These are phyloP conservation scores for Gila robusta DNA, from an alignment of 2,797 vertebrate species.

Conservation along the genomic window DNA sequence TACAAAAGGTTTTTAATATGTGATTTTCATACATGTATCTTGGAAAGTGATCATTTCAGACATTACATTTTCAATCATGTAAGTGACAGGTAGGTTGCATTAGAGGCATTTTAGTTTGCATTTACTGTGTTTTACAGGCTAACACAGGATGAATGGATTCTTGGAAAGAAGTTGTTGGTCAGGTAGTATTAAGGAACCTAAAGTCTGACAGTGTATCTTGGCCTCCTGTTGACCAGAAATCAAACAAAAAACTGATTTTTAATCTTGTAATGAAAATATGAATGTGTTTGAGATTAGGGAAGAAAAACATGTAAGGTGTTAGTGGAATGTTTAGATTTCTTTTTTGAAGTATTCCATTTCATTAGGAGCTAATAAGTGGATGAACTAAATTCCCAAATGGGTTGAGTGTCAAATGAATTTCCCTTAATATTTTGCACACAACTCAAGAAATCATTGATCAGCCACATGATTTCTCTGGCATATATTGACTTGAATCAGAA, in stretches of 20 bases:
- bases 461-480: constrained; percentile 53
- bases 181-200: neutral
- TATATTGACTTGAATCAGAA: constrained; percentile 58
- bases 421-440: constrained; percentile 66
- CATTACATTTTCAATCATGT: constrained; percentile 9
- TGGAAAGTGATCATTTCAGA: neutral
- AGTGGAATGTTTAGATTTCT: constrained; percentile 48
- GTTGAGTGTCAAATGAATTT: constrained; percentile 44
- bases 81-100: constrained; percentile 12
- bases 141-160: constrained; percentile 16
- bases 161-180: neutral
- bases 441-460: constrained; percentile 57
- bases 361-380: constrained; percentile 21
- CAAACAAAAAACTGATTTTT: constrained; percentile 2
- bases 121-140: constrained; percentile 27
- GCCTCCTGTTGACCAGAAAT: constrained; percentile 14
- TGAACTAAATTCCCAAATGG: constrained; percentile 34
- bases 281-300: constrained; percentile 41
- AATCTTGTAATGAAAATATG: constrained; percentile 32
- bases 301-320: constrained; percentile 14
- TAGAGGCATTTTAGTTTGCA: constrained; percentile 14
- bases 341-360: constrained; percentile 23
- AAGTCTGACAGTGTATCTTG: constrained; percentile 9
- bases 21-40: constrained; percentile 35
- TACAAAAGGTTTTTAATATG: constrained; percentile 33